These are phyloP conservation scores for Galagoides demidoff DNA, from an alignment of 2,797 vertebrate species.

Conservation along the genomic window DNA sequence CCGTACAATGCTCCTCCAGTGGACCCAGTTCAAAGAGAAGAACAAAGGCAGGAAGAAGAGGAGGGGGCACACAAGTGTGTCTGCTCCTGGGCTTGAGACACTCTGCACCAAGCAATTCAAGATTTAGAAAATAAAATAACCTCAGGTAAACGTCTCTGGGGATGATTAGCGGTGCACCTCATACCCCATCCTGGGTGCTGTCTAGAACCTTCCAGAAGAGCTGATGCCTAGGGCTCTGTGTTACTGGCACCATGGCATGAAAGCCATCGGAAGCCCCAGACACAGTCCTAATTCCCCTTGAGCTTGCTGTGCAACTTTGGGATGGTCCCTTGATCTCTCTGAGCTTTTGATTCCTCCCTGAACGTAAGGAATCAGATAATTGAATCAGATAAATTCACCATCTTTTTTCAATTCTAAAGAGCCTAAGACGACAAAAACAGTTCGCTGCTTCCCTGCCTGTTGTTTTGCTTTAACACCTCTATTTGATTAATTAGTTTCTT, in stretches of 20 bases:
- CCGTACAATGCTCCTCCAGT: slow-evolving; percentile 85
- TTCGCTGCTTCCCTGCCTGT: neutral
- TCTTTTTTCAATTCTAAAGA: neutral
- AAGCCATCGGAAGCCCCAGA: neutral
- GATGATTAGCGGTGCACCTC: neutral
- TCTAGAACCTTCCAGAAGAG: neutral
- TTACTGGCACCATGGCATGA: neutral
- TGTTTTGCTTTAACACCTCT: neutral
- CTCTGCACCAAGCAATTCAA: slow-evolving; percentile 55
- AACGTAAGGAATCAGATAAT: neutral
- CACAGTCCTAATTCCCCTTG: neutral
- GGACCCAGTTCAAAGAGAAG: slow-evolving; percentile 80
- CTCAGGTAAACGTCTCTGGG: neutral
- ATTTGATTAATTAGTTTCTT: neutral
- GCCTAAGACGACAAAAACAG: neutral
- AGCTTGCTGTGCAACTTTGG: neutral
- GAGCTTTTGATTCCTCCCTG: neutral
- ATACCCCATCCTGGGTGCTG: neutral
- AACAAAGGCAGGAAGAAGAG: slow-evolving; percentile 73
- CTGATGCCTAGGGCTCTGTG: neutral
- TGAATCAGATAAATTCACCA: neutral
- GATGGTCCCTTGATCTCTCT: neutral
- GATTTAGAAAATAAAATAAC: neutral
- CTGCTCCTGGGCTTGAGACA: slow-evolving; percentile 48
- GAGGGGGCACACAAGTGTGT: neutral